Base-by-base conservation (phyloP, 2,888 invertebrate genomes). In the Bembecia ichneumoniformis region DNA sequence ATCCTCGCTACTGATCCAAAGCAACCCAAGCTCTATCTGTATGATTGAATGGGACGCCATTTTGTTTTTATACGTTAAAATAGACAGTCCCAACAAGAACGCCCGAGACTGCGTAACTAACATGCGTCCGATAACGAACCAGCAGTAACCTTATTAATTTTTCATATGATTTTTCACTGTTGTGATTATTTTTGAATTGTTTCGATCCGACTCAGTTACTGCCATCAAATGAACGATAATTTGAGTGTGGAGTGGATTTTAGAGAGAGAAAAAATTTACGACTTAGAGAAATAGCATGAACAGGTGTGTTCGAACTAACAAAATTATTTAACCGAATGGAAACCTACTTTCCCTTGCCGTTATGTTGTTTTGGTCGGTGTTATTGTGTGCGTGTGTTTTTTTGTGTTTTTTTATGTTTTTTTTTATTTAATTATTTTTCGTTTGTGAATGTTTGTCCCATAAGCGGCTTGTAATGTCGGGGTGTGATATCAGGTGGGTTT, bases 231-330 rank as follows among this genome's bases (percentile, higher is more conserved):
- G 66, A 74, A 69, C 76, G 75, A 74, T 74, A 50, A 55, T 63
- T 72, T 81, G 86, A 86, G 86, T 86, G 86, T 86, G 86, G 86
- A 82, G 86, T 86, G 86, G 86, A 84, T 82, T 81, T 81, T 77
- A 58, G 43, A 55, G 17, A 49, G 47, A 54, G 45, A 55, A 49
- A 55, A 55, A 56, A 58, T 59, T 63, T 62, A 71, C 71, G 63
- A 64, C 61, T 65, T 71, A 65, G 62, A 62, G 59, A 71, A 9
- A 28, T 28, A 9, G 86, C 86, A 84, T 83, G 86, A 72, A 17
- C 72, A 77, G 65, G 65, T 74, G 74, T 68, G 76, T 77, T 74
- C 77, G 64, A 64, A 82, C 82, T 82, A 83, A 81, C 77, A 68
- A 48, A 52, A 28, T 28, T 61, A 60, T 51, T 61, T 63, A 68